Percentiles rank a stretch among this genome's conserved stretches.
These are phyloP conservation scores for Agriopis aurantiaria DNA, from an alignment of 2,888 invertebrate species.

Conservation along the genomic window DNA sequence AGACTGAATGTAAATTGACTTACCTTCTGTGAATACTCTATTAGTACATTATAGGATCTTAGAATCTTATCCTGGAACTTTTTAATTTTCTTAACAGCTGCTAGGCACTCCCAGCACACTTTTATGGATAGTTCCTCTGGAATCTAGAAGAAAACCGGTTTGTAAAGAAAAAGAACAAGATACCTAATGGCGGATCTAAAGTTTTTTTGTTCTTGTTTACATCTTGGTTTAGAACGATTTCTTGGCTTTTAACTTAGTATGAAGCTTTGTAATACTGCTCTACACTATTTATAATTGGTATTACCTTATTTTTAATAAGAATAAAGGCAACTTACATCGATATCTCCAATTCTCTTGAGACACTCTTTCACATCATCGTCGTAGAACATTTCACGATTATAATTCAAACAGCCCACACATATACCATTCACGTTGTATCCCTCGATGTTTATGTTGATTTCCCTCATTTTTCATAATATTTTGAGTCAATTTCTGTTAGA, in stretches of 20 bases:
- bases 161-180: conserved; percentile 15
- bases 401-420: conserved; percentile 80
- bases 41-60: conserved; percentile 64
- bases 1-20: too few species aligned
- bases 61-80: conserved; percentile 63
- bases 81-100: conserved; percentile 53
- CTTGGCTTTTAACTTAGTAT: conserved; percentile 49
- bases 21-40: conserved; percentile 71
- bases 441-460: conserved; percentile 82
- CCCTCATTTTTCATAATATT: conserved; percentile 64
- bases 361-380: conserved; percentile 65
- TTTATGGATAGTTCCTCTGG: conserved; percentile 73
- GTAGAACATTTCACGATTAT: conserved; percentile 76
- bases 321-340: conserved; percentile 69
- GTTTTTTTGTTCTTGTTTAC: conserved; percentile 75
- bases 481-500: conserved; percentile 39
- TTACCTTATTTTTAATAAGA: not conserved
- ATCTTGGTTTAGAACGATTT: conserved; percentile 39
- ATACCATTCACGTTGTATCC: conserved; percentile 82
- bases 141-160: conserved; percentile 58
- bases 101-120: conserved; percentile 79
- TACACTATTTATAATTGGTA: not conserved
- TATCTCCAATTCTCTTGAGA: conserved; percentile 70
- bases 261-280: not conserved
- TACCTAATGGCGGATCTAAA: conserved; percentile 66